Conservation (phyloP, 2,888 invertebrate genomes). For the Drosophila mercatorum region DNA sequence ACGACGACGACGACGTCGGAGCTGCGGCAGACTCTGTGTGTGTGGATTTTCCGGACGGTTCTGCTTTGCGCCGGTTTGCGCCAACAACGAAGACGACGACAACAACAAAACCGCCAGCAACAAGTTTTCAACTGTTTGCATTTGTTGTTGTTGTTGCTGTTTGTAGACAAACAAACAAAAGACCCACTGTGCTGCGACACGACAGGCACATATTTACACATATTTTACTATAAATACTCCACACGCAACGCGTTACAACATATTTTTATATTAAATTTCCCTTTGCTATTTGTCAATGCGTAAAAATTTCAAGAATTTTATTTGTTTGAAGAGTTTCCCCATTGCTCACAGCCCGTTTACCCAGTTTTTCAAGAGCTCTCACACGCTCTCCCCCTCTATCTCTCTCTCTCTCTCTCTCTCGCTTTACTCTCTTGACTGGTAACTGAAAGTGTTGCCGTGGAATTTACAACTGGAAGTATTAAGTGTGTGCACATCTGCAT, state of each 20-base stretch:
- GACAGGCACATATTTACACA: conserved; percentile 46
- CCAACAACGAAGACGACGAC: conserved; percentile 45
- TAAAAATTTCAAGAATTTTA: conserved; percentile 53
- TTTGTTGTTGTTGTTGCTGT: conserved; percentile 15
- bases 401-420: background rate
- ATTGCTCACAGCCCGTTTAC: conserved; percentile 10
- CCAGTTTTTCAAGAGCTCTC: conserved; percentile 6
- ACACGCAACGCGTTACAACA: conserved; percentile 55
- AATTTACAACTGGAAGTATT: conserved; percentile 28
- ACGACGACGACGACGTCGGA: background rate
- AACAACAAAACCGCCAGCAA: conserved; percentile 58
- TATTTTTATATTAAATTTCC: conserved; percentile 63
- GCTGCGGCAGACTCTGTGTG: conserved; percentile 24
- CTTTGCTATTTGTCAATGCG: conserved; percentile 52
- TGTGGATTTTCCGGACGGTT: conserved; percentile 73
- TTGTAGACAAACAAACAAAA: conserved; percentile 49
- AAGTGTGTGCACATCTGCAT: conserved; percentile 17
- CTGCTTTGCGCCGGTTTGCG: conserved; percentile 66
- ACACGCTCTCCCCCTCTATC: background rate
- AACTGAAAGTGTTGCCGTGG: conserved; percentile 52
- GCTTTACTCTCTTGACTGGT: background rate
- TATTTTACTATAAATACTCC: conserved; percentile 39
- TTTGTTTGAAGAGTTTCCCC: conserved; percentile 28
- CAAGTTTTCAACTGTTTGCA: conserved; percentile 58
- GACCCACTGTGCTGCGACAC: conserved; percentile 21